Evolutionary conservation across 2,888 invertebrate species (phyloP), one percentile per base, ranked within the genome.

Genomic region (Agrochola lota): DNA sequence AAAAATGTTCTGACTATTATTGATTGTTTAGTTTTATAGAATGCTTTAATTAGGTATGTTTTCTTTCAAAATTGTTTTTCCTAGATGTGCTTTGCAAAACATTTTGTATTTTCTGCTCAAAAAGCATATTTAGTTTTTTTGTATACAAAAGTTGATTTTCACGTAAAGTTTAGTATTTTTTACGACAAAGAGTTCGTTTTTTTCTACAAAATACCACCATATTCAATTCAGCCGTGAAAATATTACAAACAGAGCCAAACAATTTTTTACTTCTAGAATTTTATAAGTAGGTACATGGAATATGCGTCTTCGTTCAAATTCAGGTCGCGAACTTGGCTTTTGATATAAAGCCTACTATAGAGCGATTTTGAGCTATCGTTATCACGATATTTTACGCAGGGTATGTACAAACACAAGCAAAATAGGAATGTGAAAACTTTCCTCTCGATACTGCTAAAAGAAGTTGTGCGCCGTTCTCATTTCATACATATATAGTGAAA

Each of bases 401-500:
- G 60, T 43, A 68, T 69, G 6, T 59, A 69, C 20, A 59, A 17
- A 70, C 70, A 69, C 40, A 74, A 63, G 40, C 64, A 30, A 76
- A 85, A 76, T 67, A 59, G 12, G 59, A 71, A 68, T 68, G 59
- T 52, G 30, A 68, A 73, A 86, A 80, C 74, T 76, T 75, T 77
- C 20, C 57, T 74, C 69, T 62, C 43, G 55, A 81, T 69, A 62
- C 43, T 64, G 15, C 59, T 66, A 66, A 62, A 77, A 64, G 55
- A 78, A 74, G 52, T 78, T 74, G 66, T 70, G 40, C 49, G 66
- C 62, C 62, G 43, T 71, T 69, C 62, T 72, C 66, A 57, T 81
- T 85, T 74, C 75, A 84, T 85, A 78, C 72, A 85, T 84, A 80
- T 43, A 70, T 77, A 76, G 80, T 82, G 74, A 72, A 79, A 72